Evolutionary conservation across 2,113 vertebrate species (phyloP), one percentile per base, ranked within the genome.

Genomic region (Labrus mixtus): DNA sequence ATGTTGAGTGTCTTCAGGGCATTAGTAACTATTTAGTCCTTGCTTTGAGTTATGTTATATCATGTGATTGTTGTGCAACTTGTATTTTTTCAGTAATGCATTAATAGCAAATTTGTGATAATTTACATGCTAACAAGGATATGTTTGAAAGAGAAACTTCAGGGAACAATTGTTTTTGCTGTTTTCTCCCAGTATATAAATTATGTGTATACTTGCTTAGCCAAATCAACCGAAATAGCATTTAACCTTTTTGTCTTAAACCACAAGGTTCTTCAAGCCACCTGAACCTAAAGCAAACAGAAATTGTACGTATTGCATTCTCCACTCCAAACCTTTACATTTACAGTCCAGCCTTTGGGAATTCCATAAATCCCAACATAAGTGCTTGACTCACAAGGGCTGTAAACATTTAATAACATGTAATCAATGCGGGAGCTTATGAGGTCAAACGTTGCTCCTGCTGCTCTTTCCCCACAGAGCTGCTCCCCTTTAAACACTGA

Each of bases 371-470:
- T 79, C 22, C 36, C 20, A 48, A n/a, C 20, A 8, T 61, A 76
- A 76, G 58, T 45, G 66, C 37, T 48, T 36, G 11, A 45, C 63
- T 55, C 73, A 48, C 50, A 48, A 33, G 19, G 20, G 68, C 48
- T 41, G 53, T 76, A 68, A 87, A 85, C 57, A 81, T 83, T 70
- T 87, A 71, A 85, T 70, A 81, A 74, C 37, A 45, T 59, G 50
- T 59, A 72, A 90, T 81, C 66, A 69, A 82, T 53, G 58, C 11
- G 0, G 4, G 11, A 37, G 33, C 66, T 76, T 81, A 80, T n/a
- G 57, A 77, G 78, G 85, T 61, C 83, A 80, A 73, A 25, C 39
- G 1, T 25, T 45, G 59, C 41, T 58, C 41, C 39, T 4, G 22
- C 45, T 19, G 20, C 22, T 58, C 25, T 36, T 13, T 25, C 25